These are phyloP conservation scores for Rhagium mordax DNA, from an alignment of 2,888 invertebrate species.

Conservation along the genomic window DNA sequence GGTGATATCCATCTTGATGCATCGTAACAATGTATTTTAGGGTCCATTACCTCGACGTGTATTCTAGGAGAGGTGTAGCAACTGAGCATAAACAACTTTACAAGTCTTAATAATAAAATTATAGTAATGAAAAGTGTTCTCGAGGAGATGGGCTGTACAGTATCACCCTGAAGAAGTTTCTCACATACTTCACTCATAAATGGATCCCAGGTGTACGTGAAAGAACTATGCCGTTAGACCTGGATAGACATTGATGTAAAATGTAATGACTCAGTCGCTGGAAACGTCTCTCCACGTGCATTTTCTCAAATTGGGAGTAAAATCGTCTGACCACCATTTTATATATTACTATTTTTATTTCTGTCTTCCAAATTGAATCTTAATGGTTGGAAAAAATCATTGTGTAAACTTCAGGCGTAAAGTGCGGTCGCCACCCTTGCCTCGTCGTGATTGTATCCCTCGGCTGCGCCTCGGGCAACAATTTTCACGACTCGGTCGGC, in stretches of 20 bases:
- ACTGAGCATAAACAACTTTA: neutral
- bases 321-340: too few species aligned
- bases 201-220: constrained; percentile 15
- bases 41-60: neutral
- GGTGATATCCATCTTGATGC: neutral
- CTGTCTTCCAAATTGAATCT: too few species aligned
- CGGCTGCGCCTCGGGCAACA: too few species aligned
- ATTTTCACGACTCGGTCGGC: too few species aligned
- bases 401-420: too few species aligned
- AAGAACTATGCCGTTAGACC: neutral
- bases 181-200: constrained; percentile 19
- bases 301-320: constrained; percentile 1
- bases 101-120: neutral
- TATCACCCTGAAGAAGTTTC: constrained; percentile 3
- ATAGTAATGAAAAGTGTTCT: constrained; percentile 21
- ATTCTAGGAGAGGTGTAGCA: neutral
- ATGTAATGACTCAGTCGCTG: neutral
- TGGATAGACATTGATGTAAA: neutral
- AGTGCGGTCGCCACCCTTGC: too few species aligned
- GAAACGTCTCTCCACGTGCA: neutral
- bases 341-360: too few species aligned
- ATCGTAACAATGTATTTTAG: neutral
- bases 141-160: neutral
- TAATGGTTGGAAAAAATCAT: too few species aligned
- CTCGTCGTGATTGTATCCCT: too few species aligned